Percentiles rank a stretch among this genome's conserved stretches.
Evolutionary conservation across 2,888 invertebrate genomes (phyloP).

Genomic region (Phymatocera aterrima): DNA sequence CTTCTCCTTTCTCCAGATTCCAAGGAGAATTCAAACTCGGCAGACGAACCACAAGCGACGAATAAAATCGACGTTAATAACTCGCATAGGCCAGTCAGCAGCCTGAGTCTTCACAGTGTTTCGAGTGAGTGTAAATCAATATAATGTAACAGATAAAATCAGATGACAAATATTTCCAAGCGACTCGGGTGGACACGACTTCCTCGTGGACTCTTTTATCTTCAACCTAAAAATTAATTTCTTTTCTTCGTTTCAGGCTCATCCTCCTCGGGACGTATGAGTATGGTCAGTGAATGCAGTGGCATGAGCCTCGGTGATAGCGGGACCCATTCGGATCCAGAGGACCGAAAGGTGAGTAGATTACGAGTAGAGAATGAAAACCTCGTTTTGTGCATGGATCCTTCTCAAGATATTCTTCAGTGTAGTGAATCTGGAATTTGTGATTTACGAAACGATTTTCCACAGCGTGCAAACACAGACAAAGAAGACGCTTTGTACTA

Average conservation of each 20-base stretch:
- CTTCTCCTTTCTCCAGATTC: conserved; percentile 56
- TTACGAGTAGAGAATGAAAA: background rate
- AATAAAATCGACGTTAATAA: conserved; percentile 60
- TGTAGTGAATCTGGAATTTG: background rate
- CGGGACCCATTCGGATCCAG: conserved; percentile 90
- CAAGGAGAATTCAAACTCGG: conserved; percentile 60
- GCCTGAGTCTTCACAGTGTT: conserved; percentile 82
- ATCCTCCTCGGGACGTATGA: conserved; percentile 87
- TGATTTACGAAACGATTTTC: conserved; percentile 19
- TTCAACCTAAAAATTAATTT: background rate
- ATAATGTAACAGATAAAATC: background rate
- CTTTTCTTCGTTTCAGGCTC: conserved; percentile 77
- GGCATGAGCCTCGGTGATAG: conserved; percentile 89
- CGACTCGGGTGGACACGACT: no score
- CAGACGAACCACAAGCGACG: conserved; percentile 57
- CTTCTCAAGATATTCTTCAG: background rate
- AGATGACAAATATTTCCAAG: background rate
- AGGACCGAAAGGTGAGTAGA: conserved; percentile 79
- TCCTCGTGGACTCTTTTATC: background rate
- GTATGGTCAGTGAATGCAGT: conserved; percentile 84
- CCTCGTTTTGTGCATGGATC: background rate
- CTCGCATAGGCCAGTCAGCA: conserved; percentile 81
- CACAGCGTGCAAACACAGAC: conserved; percentile 51
- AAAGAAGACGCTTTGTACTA: conserved; percentile 73
- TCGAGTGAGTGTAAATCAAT: conserved; percentile 76